Conservation (phyloP, 1,140 invertebrate genomes). For the Heterodera schachtii region DNA sequence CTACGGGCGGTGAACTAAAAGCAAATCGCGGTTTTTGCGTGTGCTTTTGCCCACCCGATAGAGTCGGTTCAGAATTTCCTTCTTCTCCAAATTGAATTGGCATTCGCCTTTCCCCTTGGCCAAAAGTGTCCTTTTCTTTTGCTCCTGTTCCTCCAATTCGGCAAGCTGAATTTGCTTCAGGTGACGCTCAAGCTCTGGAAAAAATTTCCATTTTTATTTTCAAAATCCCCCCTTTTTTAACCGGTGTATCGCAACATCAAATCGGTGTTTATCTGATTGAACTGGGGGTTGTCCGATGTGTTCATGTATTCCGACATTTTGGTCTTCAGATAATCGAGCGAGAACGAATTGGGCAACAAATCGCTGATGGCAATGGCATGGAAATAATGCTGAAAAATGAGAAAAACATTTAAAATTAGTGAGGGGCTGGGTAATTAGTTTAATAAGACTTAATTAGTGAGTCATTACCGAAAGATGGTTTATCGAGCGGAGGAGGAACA, state of each 20-base stretch:
- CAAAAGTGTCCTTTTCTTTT: slow-evolving; percentile 1
- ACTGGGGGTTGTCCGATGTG: neutral
- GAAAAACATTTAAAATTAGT: slow-evolving; percentile 13
- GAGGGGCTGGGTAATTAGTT: neutral
- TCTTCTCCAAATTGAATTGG: slow-evolving; percentile 4
- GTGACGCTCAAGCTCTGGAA: neutral
- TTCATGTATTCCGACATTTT: slow-evolving; percentile 35
- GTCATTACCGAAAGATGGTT: slow-evolving; percentile 42
- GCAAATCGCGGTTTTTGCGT: no score
- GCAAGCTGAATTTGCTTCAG: neutral
- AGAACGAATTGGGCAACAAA: slow-evolving; percentile 41
- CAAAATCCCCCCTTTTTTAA: neutral
- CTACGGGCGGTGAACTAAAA: no score
- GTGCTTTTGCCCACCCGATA: slow-evolving; percentile 6
- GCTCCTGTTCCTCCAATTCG: neutral
- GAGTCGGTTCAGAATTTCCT: slow-evolving; percentile 33
- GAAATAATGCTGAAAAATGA: slow-evolving; percentile 38
- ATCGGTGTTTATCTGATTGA: neutral
- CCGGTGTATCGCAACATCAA: neutral
- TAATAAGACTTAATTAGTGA: no score
- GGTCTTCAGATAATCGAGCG: slow-evolving; percentile 37
- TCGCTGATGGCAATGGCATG: slow-evolving; percentile 46
- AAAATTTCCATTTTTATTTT: neutral
- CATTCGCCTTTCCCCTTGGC: neutral
- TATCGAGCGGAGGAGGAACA: slow-evolving; percentile 25